phyloP scores from a whole-genome alignment of 2,888 invertebrate genomes.

The Catocala sponsa region DNA sequence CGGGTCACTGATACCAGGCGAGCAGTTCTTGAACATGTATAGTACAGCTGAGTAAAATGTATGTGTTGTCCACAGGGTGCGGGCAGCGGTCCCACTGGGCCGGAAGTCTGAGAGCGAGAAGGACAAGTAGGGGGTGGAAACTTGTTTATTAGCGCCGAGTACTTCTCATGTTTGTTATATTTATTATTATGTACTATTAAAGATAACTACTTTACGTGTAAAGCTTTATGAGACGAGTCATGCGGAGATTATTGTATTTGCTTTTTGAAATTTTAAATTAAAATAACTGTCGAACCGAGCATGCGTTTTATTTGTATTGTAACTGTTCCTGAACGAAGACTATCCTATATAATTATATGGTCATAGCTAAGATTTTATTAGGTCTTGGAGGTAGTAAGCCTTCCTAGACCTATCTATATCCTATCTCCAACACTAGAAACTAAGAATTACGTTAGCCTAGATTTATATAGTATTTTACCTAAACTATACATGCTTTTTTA shows the following conservation, averaged over 20 bases:
- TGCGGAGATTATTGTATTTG: conserved; percentile 87
- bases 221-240: conserved; percentile 87
- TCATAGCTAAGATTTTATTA: too few relatives aligned
- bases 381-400: too few relatives aligned
- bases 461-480: too few relatives aligned
- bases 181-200: conserved; percentile 84
- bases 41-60: background rate
- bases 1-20: too few relatives aligned
- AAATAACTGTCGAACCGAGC: conserved; percentile 82
- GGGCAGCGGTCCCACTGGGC: conserved; percentile 96
- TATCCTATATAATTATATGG: too few relatives aligned
- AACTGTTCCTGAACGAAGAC: too few relatives aligned
- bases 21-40: too few relatives aligned
- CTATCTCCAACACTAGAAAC: too few relatives aligned
- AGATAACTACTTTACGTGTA: conserved; percentile 84
- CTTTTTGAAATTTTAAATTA: conserved; percentile 88
- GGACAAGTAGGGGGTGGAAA: conserved; percentile 91
- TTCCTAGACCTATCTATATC: too few relatives aligned
- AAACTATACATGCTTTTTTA: too few relatives aligned
- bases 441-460: too few relatives aligned
- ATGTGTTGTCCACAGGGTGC: conserved; percentile 90
- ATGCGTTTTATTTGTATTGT: conserved; percentile 53
- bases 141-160: conserved; percentile 68
- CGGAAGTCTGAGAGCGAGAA: conserved; percentile 95
- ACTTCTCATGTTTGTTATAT: conserved; percentile 84